Percentiles rank a stretch among this genome's conserved stretches.
Conservation (phyloP, 2,888 invertebrate species). For the Epinotia bilunana region DNA sequence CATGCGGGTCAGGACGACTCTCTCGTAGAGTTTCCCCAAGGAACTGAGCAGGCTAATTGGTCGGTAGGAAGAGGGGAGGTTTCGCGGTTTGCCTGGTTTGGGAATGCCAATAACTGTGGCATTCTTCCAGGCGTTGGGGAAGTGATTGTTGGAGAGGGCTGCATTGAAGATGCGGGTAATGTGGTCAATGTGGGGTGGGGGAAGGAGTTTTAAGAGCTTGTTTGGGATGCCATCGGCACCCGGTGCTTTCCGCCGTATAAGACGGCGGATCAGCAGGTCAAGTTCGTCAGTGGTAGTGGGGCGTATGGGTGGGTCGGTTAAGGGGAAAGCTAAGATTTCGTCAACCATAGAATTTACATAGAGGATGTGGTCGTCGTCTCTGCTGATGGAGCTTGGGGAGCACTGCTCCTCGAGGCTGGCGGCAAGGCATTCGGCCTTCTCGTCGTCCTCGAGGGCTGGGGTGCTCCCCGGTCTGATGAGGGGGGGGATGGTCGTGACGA, state of each 20-base stretch:
- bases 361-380: background rate
- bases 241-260: background rate
- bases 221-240: background rate
- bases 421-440: background rate
- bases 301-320: background rate
- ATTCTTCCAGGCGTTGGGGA: background rate
- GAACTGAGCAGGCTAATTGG: background rate
- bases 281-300: accelerated
- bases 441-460: constrained; percentile 1
- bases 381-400: background rate
- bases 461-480: background rate
- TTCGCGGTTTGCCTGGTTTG: background rate
- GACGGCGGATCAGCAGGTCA: accelerated
- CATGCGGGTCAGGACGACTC: background rate
- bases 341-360: accelerated
- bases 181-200: background rate
- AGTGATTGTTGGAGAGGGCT: background rate
- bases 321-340: background rate
- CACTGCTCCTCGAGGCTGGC: background rate
- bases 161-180: background rate
- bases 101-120: constrained; percentile 11
- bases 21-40: constrained; percentile 26
- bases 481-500: background rate
- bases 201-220: background rate
- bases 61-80: background rate